Base-by-base conservation (phyloP, 2,113 vertebrate species). In the Xiphophorus hellerii region DNA sequence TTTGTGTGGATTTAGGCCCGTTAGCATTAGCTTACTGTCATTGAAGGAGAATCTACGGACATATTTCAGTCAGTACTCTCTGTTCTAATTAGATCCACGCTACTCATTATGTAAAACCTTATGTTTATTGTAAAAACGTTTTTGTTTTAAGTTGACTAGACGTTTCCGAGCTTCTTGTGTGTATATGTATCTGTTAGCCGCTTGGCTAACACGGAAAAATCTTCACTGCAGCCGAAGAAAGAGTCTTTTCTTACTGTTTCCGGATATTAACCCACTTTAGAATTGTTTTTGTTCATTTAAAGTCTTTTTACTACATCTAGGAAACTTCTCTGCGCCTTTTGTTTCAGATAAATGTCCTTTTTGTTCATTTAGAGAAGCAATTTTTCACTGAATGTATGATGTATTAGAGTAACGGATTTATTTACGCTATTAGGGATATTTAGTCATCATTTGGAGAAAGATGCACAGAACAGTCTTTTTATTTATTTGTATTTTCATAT, bases 21-120 rank as follows among this genome's bases (percentile, higher is more conserved):
- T 60, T 87, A 80, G 73, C 82, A 29, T 62, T 14, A 74, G 0
- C 0, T 14, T 61, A 6, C 76, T 71, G 86, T 83, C 85, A 82
- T 79, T 86, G 82, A 58, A n/a, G 51, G 25, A 61, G 39, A 70
- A 14, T 37, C 14, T 25, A 25, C 25, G 4, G 15, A 64, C 22
- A 35, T 22, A 58, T 3, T 25, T 42, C 48, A 54, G 48, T 54
- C 48, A 22, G 17, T 22, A 25, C 17, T 42, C 20, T 44, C 7
- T 12, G 37, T 25, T 27, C 6, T 12, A 58, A 54, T 25, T 0
- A 27, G 1, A 61, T 8, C 0, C 0, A 8, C 7, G 3, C 27
- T 13, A 25, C 27, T 64, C 25, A 0, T 44, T 20, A 58, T 25
- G 25, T 58, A n/a, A 54, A 25, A 8, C 25, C 20, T 25, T n/a